These are phyloP conservation scores for Molossus alvarezi DNA, from an alignment of 2,797 vertebrate species.

Conservation along the genomic window DNA sequence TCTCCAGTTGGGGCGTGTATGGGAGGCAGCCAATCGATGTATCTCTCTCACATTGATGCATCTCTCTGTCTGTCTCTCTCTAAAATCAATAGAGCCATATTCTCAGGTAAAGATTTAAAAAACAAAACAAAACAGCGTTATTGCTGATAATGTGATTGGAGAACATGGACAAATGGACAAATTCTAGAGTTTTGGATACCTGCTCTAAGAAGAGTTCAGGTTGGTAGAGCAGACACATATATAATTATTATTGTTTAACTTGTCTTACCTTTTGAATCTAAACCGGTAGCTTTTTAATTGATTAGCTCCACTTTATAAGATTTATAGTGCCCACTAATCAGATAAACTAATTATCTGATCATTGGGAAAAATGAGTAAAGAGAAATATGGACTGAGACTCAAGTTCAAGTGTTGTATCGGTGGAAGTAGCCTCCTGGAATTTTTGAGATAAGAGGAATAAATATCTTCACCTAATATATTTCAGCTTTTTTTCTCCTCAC, in stretches of 20 bases:
- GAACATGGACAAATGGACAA: not conserved
- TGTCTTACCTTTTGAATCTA: not conserved
- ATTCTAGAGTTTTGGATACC: not conserved
- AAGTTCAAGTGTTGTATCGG: not conserved
- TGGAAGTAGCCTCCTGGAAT: not conserved
- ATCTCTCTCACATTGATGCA: not conserved
- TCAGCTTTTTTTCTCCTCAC: not conserved
- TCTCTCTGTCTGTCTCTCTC: not conserved
- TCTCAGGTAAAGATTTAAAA: not conserved
- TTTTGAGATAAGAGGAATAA: not conserved
- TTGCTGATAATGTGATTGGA: not conserved
- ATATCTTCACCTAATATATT: not conserved
- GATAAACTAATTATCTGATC: not conserved
- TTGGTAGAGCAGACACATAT: not conserved
- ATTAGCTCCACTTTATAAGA: not conserved
- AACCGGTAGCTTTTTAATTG: conserved; percentile 2
- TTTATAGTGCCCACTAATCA: not conserved
- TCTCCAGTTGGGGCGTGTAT: not conserved
- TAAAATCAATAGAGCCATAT: not conserved
- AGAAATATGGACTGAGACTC: not conserved
- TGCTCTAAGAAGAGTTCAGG: not conserved
- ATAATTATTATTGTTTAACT: not conserved
- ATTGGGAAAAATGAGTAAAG: not conserved
- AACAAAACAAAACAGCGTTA: conserved; percentile 1
- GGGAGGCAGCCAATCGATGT: not conserved